These are phyloP conservation scores for Ceratoteleas bidentatus DNA, from an alignment of 1,140 invertebrate genomes.

Conservation along the genomic window DNA sequence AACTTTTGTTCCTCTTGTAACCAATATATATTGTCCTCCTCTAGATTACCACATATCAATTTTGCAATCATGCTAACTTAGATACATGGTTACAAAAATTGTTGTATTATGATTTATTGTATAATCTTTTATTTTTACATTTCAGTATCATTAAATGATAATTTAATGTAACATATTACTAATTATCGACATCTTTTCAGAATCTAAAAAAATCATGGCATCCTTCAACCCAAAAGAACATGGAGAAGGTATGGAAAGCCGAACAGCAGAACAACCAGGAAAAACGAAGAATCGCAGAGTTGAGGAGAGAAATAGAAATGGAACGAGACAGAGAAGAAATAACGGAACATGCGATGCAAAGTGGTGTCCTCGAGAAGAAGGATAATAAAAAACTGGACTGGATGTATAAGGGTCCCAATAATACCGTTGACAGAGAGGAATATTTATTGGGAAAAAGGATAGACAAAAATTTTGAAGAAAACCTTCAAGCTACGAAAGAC, in stretches of 20 bases:
- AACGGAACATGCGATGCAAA: slow-evolving; percentile 84
- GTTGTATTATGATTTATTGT: no score
- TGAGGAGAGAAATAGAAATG: slow-evolving; percentile 86
- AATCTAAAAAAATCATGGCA: slow-evolving; percentile 92
- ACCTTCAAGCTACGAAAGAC: slow-evolving; percentile 83
- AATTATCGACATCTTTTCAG: slow-evolving; percentile 71
- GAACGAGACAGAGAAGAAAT: slow-evolving; percentile 86
- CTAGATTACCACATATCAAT: not conserved
- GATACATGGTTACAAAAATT: no score
- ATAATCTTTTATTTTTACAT: no score
- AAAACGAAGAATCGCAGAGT: slow-evolving; percentile 85
- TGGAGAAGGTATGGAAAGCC: slow-evolving; percentile 89
- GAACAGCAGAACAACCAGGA: slow-evolving; percentile 87
- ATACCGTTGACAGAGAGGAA: slow-evolving; percentile 90
- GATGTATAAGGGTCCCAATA: slow-evolving; percentile 94
- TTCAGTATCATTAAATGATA: no score
- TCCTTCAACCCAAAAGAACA: slow-evolving; percentile 89
- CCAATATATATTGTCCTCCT: not conserved
- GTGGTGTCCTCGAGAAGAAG: slow-evolving; percentile 82
- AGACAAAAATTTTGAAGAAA: slow-evolving; percentile 91
- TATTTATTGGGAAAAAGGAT: slow-evolving; percentile 94
- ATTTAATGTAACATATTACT: no score
- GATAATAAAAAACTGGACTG: slow-evolving; percentile 89
- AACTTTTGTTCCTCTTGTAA: not conserved
- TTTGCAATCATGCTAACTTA: not conserved